Base-by-base conservation (phyloP, 2,888 invertebrate species). In the Agrotis clavis region DNA sequence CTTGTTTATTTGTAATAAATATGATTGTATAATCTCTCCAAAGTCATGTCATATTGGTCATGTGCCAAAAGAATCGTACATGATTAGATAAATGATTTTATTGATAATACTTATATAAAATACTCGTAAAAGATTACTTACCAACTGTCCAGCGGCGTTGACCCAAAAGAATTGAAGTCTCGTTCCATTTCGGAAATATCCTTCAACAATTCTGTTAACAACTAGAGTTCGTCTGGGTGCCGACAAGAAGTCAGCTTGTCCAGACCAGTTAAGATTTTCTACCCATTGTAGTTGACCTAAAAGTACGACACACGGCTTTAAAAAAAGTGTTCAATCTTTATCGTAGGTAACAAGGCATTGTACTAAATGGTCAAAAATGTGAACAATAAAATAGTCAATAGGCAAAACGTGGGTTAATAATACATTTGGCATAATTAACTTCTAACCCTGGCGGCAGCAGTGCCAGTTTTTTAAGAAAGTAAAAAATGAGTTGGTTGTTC, bases 101-200 rank as follows among this genome's bases (percentile, higher is more conserved):
- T 30, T 50, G 25, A 0, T 48, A 9, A 19, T 0, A 25, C 2
- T 25, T 25, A 3, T 1, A 30, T 19, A 50, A 48, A 48, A 60
- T 30, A n/a, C n/a, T n/a, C n/a, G n/a, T n/a, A 7, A 19, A n/a
- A 18, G n/a, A 30, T 87, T 96, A 98, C 98, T 87, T 96, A 98
- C 98, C 97, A 98, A 98, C 90, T 98, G 98, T 71, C 98, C 98
- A 75, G 98, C 97, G 85, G 97, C 97, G 70, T 98, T 97, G 75
- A 98, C 97, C 97, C 98, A 98, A 90, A 97, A 98, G 91, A 98
- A 97, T 50, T 96, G 93, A 45, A 98, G 97, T 71, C 97, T 97
- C 56, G 96, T 96, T 47, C 97, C 96, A 67, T 96, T 95, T 84
- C 98, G 97, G 77, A 97, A 96, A 90, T 97, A 98, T 9, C 98